Conservation (phyloP, 2,888 invertebrate genomes). For the Eupithecia inturbata region DNA sequence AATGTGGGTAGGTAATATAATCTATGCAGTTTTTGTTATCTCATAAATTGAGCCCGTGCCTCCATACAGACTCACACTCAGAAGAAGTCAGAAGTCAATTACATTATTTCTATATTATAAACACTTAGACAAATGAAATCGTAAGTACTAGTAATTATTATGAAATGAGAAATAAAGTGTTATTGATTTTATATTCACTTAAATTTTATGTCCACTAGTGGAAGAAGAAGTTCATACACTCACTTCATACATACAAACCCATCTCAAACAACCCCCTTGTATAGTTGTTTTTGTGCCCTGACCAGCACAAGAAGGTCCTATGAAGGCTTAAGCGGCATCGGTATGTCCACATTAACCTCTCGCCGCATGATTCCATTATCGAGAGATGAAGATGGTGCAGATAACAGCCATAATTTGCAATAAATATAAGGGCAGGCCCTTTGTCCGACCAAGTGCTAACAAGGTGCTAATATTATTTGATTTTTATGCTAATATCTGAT, state of each 20-base stretch:
- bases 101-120: too few species aligned
- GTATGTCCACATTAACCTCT: conserved; percentile 53
- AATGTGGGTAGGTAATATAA: too few species aligned
- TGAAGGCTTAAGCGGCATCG: not conserved
- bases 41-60: not conserved
- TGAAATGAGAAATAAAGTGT: too few species aligned
- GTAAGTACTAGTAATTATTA: too few species aligned
- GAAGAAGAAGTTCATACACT: too few species aligned
- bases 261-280: not conserved
- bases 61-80: too few species aligned
- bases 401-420: conserved; percentile 81
- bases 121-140: too few species aligned
- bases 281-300: not conserved
- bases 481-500: conserved; percentile 30
- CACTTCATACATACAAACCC: too few species aligned
- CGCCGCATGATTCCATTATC: conserved; percentile 76
- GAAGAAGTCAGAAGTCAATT: too few species aligned
- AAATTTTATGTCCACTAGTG: too few species aligned
- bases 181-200: too few species aligned
- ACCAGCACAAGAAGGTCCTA: not conserved
- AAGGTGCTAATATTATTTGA: conserved; percentile 41
- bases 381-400: conserved; percentile 71
- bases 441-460: conserved; percentile 55
- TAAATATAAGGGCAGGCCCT: conserved; percentile 75
- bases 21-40: not conserved